Percentiles rank a stretch among this genome's conserved stretches.
phyloP scores from a whole-genome alignment of 2,113 vertebrate species.

The Notothenia coriiceps region DNA sequence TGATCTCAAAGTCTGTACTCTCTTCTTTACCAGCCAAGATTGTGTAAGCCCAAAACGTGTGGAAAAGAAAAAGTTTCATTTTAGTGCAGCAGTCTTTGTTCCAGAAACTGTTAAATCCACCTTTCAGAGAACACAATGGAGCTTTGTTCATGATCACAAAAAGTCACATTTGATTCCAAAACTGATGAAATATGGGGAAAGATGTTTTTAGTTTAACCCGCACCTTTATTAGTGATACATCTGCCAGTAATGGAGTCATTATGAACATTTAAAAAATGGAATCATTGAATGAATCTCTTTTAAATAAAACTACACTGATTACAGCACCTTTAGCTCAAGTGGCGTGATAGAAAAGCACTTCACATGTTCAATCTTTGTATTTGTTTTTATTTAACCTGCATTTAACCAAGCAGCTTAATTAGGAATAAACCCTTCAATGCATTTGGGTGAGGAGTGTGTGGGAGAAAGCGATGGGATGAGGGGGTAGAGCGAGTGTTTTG shows the following conservation, averaged over 20 bases:
- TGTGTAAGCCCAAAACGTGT: not conserved
- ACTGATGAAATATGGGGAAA: not conserved
- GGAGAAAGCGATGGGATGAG: constrained; percentile 25
- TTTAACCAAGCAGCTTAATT: constrained; percentile 68
- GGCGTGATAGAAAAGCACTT: constrained; percentile 26
- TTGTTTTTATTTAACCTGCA: constrained; percentile 54
- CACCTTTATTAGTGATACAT: constrained; percentile 10
- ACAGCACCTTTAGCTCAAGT: constrained; percentile 53
- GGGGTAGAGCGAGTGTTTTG: constrained; percentile 60
- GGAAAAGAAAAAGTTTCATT: not conserved
- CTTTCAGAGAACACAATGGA: constrained; percentile 27
- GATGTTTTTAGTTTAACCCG: constrained; percentile 21
- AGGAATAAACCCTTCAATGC: constrained; percentile 48
- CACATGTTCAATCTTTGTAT: constrained; percentile 45
- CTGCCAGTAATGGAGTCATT: constrained; percentile 29
- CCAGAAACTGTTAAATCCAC: constrained; percentile 18
- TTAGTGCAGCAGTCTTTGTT: constrained; percentile 11
- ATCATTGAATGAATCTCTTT: constrained; percentile 36
- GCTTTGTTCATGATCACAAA: constrained; percentile 39
- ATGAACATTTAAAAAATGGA: constrained; percentile 31
- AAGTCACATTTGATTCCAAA: not conserved
- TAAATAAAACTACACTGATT: constrained; percentile 20
- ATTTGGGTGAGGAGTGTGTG: constrained; percentile 24
- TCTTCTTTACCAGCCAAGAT: not conserved
- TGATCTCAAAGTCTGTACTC: not conserved